Evolutionary conservation across 2,797 vertebrate genomes (phyloP).

Genomic region (Trematomus bernacchii): DNA sequence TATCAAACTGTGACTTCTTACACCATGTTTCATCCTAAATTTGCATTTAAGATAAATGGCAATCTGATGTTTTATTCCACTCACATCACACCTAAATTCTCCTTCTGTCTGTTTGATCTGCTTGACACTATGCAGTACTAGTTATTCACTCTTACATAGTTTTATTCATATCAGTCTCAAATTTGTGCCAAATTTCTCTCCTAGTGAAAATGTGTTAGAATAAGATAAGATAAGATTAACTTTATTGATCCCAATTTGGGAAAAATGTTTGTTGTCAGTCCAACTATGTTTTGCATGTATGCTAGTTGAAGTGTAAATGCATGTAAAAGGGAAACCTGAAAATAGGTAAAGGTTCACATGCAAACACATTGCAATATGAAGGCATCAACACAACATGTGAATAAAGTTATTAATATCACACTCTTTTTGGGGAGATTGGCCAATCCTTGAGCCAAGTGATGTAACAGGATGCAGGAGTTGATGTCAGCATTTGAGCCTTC

Average conservation of each 20-base stretch:
- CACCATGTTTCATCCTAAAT: conserved; percentile 17
- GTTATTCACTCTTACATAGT: conserved; percentile 7
- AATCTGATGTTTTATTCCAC: conserved; percentile 4
- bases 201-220: background rate
- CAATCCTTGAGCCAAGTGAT: conserved; percentile 57
- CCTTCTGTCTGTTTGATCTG: conserved; percentile 9
- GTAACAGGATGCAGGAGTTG: conserved; percentile 68
- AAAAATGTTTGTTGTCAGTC: background rate
- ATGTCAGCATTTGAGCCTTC: conserved; percentile 69
- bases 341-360: conserved; percentile 20
- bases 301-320: conserved; percentile 13
- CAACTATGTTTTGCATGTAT: conserved; percentile 7
- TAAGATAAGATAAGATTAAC: background rate
- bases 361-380: conserved; percentile 17
- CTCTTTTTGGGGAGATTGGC: conserved; percentile 14
- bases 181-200: background rate
- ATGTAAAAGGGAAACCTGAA: conserved; percentile 28
- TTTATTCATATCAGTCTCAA: background rate
- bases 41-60: background rate
- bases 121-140: conserved; percentile 3
- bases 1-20: conserved; percentile 21
- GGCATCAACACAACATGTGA: conserved; percentile 31
- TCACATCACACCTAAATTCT: conserved; percentile 2
- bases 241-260: too few relatives aligned
- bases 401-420: conserved; percentile 38